Evolutionary conservation across 2,797 vertebrate genomes (phyloP).

Genomic region (Platalea minor): DNA sequence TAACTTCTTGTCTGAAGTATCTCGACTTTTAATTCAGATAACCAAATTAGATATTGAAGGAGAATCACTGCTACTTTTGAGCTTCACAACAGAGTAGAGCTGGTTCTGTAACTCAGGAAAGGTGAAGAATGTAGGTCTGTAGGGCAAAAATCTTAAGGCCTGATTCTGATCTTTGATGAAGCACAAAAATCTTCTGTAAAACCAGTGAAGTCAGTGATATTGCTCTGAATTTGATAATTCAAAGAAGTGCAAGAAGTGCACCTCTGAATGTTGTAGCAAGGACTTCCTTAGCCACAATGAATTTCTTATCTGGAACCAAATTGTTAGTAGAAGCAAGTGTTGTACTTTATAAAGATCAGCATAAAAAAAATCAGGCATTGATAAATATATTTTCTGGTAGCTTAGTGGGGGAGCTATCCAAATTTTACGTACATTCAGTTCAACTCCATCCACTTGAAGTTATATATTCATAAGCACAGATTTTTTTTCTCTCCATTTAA

Average conservation of each 20-base stretch:
- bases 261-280: neutral
- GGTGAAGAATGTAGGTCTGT: neutral
- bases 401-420: neutral
- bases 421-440: neutral
- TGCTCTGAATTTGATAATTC: neutral
- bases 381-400: neutral
- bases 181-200: slow-evolving; percentile 5
- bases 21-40: neutral
- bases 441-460: neutral
- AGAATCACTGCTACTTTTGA: slow-evolving; percentile 20
- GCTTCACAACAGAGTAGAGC: neutral
- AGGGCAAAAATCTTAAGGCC: neutral
- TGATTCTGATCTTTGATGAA: slow-evolving; percentile 25
- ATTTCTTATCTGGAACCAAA: neutral
- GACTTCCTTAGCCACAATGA: neutral
- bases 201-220: neutral
- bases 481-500: neutral
- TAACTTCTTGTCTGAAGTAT: neutral
- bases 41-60: neutral
- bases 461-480: neutral
- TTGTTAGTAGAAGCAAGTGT: neutral
- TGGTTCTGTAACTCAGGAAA: slow-evolving; percentile 11
- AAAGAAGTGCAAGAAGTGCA: neutral
- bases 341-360: slow-evolving; percentile 14
- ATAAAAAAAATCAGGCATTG: neutral